phyloP scores from a whole-genome alignment of 2,797 vertebrate species.

The Clamator glandarius region DNA sequence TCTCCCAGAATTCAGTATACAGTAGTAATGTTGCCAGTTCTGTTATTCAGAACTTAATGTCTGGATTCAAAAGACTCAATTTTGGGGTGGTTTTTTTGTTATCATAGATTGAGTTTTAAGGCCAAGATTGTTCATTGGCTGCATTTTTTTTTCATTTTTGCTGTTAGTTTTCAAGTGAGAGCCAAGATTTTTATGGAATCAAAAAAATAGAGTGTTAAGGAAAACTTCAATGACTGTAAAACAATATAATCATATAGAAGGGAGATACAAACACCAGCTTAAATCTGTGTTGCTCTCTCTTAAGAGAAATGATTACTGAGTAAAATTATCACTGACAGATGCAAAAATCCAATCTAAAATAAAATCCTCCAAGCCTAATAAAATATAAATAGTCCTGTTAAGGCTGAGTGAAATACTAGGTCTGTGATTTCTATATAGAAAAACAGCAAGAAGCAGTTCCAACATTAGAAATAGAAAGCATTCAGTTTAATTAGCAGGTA shows the following conservation, averaged over 20 bases:
- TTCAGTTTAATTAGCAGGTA: neutral
- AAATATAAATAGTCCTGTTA: neutral
- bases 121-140: neutral
- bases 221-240: neutral
- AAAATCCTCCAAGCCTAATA: fast-evolving
- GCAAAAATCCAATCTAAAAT: neutral
- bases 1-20: neutral
- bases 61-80: neutral
- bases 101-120: neutral
- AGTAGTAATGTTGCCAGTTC: neutral
- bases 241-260: neutral
- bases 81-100: neutral
- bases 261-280: neutral
- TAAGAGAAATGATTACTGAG: neutral
- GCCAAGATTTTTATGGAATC: neutral
- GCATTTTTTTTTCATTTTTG: neutral
- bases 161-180: neutral
- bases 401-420: neutral
- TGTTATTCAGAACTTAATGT: neutral
- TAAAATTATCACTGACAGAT: neutral
- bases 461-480: neutral
- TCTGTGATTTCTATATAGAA: neutral
- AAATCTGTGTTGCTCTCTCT: neutral
- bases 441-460: neutral
- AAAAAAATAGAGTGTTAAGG: neutral